Base-by-base conservation (phyloP, 2,797 vertebrate genomes). In the Artibeus lituratus region DNA sequence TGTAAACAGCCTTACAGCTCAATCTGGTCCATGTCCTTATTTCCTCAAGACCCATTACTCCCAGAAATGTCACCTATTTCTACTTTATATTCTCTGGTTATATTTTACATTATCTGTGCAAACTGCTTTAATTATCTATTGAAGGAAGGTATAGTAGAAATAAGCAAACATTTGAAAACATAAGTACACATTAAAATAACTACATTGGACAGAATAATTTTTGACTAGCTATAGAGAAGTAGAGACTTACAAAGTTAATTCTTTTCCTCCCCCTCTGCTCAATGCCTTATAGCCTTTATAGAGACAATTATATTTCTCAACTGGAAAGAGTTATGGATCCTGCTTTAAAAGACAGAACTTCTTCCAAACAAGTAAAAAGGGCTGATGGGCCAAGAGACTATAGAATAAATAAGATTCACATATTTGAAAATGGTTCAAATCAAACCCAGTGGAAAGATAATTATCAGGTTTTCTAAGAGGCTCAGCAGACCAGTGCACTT, bases 261-360 rank as follows among this genome's bases (percentile, higher is more conserved):
- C 76, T 80, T 16, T 15, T 10, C 49, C 10, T 39, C 29, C 22
- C 42, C 21, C 21, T 87, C 44, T 89, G 53, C 62, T 81, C 44
- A 12, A 35, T 84, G 44, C 19, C 80, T 92, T 32, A 81, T 4
- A 62, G 47, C 16, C 57, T 80, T 96, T 85, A 88, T 49, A 90
- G 78, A 84, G 35, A 92, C 19, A 24, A 47, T 53, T 76, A 2
- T 59, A 47, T 86, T 93, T 87, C 82, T 78, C 72, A 89, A 81
- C 44, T 84, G 37, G 12, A 86, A 87, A 65, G 49, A 87, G 42
- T 84, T 89, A 91, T 3, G 22, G 39, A 42, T 22, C 62, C 26
- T 95, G 4, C 67, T 96, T 93, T 85, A 94, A 93, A 94, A 94
- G 53, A 91, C 0, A 95, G 24, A 87, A 95, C 53, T 77, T 90